phyloP scores from a whole-genome alignment of 2,888 invertebrate genomes.

The Philereme vetulata region DNA sequence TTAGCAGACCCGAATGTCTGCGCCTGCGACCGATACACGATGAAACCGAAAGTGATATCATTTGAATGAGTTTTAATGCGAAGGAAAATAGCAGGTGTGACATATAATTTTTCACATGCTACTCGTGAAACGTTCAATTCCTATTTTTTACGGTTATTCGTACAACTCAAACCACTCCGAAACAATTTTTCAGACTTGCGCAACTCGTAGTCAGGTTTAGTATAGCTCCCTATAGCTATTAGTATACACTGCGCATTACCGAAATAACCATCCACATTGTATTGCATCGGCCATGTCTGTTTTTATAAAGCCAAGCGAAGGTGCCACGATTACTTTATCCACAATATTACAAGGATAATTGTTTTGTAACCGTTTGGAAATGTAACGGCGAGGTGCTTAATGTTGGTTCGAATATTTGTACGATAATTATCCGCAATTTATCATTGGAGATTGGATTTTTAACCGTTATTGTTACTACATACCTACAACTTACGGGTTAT shows the following conservation, averaged over 20 bases:
- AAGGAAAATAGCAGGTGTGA: no score
- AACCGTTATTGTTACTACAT: conserved; percentile 4
- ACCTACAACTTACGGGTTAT: not conserved
- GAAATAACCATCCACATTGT: conserved; percentile 69
- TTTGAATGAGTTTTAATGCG: no score
- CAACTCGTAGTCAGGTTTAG: no score
- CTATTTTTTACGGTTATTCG: no score
- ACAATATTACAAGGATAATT: conserved; percentile 49
- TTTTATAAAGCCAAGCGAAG: conserved; percentile 59
- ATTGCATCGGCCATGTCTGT: conserved; percentile 67
- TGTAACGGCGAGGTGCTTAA: conserved; percentile 32
- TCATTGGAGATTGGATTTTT: conserved; percentile 29
- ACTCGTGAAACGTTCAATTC: no score
- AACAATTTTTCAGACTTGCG: no score
- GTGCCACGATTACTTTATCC: conserved; percentile 59
- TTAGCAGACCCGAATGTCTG: no score
- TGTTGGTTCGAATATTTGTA: conserved; percentile 27
- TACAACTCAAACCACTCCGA: no score
- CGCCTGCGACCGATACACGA: no score
- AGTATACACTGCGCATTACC: conserved; percentile 57
- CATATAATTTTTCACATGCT: no score
- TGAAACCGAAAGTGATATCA: no score
- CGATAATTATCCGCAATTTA: conserved; percentile 24
- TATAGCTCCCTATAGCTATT: no score
- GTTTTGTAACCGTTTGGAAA: conserved; percentile 50